phyloP scores from a whole-genome alignment of 2,888 invertebrate species.

The Caenorhabditis becei region DNA sequence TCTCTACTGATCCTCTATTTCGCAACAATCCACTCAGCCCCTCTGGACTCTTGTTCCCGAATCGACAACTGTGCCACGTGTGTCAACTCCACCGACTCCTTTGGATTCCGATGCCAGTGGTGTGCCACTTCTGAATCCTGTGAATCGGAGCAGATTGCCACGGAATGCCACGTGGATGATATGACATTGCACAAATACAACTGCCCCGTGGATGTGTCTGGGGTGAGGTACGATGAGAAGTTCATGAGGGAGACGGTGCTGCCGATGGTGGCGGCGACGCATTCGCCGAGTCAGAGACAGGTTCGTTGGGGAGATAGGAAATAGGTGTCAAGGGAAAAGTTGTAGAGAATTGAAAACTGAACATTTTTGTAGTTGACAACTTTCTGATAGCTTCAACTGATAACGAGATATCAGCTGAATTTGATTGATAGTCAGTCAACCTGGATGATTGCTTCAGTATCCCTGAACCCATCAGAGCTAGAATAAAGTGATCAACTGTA shows the following conservation, averaged over 20 bases:
- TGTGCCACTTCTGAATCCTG: constrained; percentile 20
- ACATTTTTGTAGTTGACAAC: too few species aligned
- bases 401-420: too few species aligned
- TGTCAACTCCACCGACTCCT: constrained; percentile 43
- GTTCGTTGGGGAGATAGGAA: constrained; percentile 5
- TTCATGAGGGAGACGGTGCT: constrained; percentile 25
- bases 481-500: too few species aligned
- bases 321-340: too few species aligned
- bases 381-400: too few species aligned
- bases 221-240: constrained; percentile 19
- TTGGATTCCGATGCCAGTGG: constrained; percentile 46
- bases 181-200: constrained; percentile 49
- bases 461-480: too few species aligned
- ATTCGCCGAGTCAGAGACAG: constrained; percentile 12
- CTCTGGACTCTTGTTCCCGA: constrained; percentile 49
- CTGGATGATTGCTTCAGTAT: too few species aligned
- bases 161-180: constrained; percentile 47
- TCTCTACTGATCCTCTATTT: background rate
- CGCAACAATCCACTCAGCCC: constrained; percentile 7
- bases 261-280: constrained; percentile 51
- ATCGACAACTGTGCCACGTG: constrained; percentile 27
- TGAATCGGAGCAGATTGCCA: constrained; percentile 19
- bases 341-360: too few species aligned
- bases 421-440: too few species aligned
- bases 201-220: constrained; percentile 35